Percentiles rank a stretch among this genome's conserved stretches.
Evolutionary conservation across 2,113 vertebrate genomes (phyloP).

Genomic region (Pyrgilauda ruficollis): DNA sequence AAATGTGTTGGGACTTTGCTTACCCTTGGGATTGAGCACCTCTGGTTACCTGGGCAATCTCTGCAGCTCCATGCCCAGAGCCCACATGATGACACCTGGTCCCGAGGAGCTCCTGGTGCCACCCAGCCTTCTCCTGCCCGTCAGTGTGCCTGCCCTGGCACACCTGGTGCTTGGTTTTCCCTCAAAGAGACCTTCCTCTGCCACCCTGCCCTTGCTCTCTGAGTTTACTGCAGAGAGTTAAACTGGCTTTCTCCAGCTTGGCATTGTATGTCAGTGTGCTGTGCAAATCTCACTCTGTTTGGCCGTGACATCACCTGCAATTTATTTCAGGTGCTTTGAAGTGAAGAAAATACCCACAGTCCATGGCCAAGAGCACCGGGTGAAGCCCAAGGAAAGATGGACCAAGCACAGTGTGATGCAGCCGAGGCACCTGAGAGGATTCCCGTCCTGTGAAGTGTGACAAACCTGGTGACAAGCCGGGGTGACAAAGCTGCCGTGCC

Average conservation of each 20-base stretch:
- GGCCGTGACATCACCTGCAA: not conserved
- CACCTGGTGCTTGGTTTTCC: not conserved
- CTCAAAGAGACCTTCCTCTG: not conserved
- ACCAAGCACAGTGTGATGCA: not conserved
- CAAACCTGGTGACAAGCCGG: not conserved
- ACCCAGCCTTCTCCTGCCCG: not conserved
- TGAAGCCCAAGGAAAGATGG: not conserved
- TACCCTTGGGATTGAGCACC: too few relatives aligned
- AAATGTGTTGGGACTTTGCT: not conserved
- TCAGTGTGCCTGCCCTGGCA: not conserved
- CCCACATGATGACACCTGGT: not conserved
- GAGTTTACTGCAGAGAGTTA: not conserved
- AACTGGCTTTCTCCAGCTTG: not conserved
- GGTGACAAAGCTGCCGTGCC: not conserved
- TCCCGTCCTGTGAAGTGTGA: not conserved
- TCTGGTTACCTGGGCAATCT: not conserved
- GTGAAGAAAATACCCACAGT: not conserved
- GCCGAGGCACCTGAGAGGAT: not conserved
- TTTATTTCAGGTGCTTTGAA: not conserved
- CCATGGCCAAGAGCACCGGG: not conserved
- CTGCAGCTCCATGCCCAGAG: not conserved
- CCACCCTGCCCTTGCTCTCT: not conserved
- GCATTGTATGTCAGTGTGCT: rapidly evolving
- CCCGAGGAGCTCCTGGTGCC: not conserved
- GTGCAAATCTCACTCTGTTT: not conserved